These are phyloP conservation scores for Poeciliopsis occidentalis DNA, from an alignment of 2,113 vertebrate species.

Conservation along the genomic window DNA sequence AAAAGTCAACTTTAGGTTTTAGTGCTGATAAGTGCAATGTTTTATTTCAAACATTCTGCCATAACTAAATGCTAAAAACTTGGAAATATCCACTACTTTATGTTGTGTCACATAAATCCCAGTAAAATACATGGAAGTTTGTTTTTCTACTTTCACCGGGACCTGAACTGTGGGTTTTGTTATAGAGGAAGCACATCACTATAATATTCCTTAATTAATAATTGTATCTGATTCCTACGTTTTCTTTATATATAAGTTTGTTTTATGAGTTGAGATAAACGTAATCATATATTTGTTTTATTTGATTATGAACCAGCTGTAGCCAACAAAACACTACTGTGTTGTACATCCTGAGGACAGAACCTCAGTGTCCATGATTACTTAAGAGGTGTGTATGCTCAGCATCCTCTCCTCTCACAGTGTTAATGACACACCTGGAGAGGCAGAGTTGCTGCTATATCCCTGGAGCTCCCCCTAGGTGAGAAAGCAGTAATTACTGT, in stretches of 20 bases:
- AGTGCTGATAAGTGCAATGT: no score
- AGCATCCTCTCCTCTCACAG: slow-evolving; percentile 36
- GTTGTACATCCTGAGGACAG: slow-evolving; percentile 19
- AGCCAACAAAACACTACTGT: slow-evolving; percentile 29
- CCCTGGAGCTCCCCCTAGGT: slow-evolving; percentile 65
- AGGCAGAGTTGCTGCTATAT: slow-evolving; percentile 44
- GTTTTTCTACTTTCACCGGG: no score
- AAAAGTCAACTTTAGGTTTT: no score
- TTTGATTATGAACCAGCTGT: slow-evolving; percentile 7
- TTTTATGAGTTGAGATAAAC: background rate
- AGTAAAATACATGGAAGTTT: no score
- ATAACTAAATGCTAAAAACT: no score
- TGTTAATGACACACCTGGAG: slow-evolving; percentile 76
- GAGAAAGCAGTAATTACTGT: slow-evolving; percentile 71
- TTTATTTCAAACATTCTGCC: no score
- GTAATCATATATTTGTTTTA: background rate
- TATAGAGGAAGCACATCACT: background rate
- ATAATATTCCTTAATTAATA: background rate
- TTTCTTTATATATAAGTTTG: background rate
- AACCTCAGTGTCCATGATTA: slow-evolving; percentile 19
- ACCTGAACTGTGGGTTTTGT: no score
- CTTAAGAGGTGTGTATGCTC: background rate
- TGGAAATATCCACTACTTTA: no score
- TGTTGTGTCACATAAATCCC: no score
- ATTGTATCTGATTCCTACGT: background rate